Base-by-base conservation (phyloP, 64 coral and sea anemone genomes). In the Trachythela sp. region DNA sequence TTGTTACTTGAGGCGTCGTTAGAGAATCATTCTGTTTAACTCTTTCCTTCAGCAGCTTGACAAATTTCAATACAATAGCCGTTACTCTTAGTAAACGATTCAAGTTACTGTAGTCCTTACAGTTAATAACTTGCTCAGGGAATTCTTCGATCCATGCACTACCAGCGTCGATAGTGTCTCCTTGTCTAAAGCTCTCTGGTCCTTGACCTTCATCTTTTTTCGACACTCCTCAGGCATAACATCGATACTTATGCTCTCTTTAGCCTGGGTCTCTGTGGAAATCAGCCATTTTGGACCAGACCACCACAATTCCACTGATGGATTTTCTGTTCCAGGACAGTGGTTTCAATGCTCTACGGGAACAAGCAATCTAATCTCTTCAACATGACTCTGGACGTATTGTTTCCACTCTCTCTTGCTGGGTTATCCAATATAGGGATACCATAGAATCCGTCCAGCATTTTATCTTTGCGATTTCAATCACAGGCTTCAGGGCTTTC, bases 371-470 rank as follows among this genome's bases (percentile, higher is more conserved):
- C 87, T 27, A 15, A 88, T 88, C 32, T 75, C 87, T 22, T 87
- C 31, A 9, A 87, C 85, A 6, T 43, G 85, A 37, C 36, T 58
- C 32, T 87, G 50, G 0, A 87, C 85, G 33, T 54, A 87, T 36
- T 56, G 0, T 45, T 87, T 87, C 85, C 85, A 87, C 0, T 56
- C 85, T 42, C 24, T 43, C 22, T 33, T 45, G 10, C 24, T 30
- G 56, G 13, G 9, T 75, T 1, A 88, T 88, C 87, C 87, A 88
- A 43, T n/a, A 88, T 9, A 88, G 68, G 39, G 87, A 32, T 6
- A 88, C 87, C 9, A 70, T 75, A 8, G 87, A 88, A 48, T 88
- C 39, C 0, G 67, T 75, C 87, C 59, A 45, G 14, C 87, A 88
- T 3, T 42, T 0, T 42, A 43, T 39, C 18, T 75, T 42, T 20